Base-by-base conservation (phyloP, 2,113 vertebrate genomes). In the Campylorhamphus procurvoides region DNA sequence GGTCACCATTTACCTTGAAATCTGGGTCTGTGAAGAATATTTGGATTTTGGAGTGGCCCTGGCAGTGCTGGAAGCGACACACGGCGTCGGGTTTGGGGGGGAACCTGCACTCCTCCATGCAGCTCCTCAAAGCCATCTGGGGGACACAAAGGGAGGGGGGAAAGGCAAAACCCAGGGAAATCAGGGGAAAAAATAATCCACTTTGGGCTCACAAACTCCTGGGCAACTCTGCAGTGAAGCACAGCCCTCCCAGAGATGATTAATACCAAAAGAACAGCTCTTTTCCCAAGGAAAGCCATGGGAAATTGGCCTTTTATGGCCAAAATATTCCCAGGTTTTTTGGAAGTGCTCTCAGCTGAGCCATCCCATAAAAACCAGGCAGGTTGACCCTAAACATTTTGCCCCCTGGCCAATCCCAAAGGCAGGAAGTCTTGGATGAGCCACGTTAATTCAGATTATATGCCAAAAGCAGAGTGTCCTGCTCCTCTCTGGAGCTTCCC, bases 21-120 rank as follows among this genome's bases (percentile, higher is more conserved):
- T 99, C 99, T 12, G 99, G 99, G 62, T 99, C 99, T 14, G 98
- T 99, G 86, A 99, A 98, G 96, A 98, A 99, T 72, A 99, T 99
- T 84, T 99, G 98, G 53, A 97, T 83, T 97, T 99, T 99, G 49
- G 97, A 96, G 84, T 97, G 92, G 18, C 97, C 96, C 33, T 86
- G 93, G 84, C 98, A 99, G 31, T 98, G 98, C 44, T 98, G 98
- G 14, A 98, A 98, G 6, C 98, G 98, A 96, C 99, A 99, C 35
- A 99, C 13, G 10, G 98, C 99, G 91, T 99, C 98, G 7, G 99
- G 98, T 42, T 96, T 80, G 42, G 99, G 99, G 46, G 99, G 99
- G 93, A 99, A 99, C 93, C 47, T 98, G 95, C 99, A 99, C 66
- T 98, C 79, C 81, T 98, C 98, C 63, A 99, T 98, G 46, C 77